These are phyloP conservation scores for Dynastes tityus DNA, from an alignment of 2,888 invertebrate species.

Conservation along the genomic window DNA sequence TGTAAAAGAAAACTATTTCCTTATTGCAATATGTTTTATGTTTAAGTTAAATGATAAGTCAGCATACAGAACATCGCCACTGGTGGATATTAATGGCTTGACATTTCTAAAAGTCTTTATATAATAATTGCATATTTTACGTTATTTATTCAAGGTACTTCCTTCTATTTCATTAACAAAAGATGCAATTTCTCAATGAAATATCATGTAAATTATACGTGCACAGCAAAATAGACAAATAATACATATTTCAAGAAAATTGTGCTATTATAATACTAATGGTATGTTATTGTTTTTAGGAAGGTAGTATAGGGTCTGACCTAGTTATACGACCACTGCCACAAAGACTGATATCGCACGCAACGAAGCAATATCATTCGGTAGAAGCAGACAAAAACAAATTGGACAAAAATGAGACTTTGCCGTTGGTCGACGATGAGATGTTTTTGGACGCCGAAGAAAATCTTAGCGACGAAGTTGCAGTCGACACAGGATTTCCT, in stretches of 20 bases:
- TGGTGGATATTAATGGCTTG: background rate
- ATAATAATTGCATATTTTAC: background rate
- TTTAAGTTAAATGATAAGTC: no score
- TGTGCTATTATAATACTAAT: background rate
- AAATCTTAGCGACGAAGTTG: slow-evolving; percentile 77
- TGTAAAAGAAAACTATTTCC: no score
- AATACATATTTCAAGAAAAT: no score
- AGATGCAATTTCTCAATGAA: background rate
- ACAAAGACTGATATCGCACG: slow-evolving; percentile 72
- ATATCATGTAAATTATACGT: background rate
- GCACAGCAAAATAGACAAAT: no score
- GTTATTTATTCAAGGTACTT: background rate
- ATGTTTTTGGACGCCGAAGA: slow-evolving; percentile 81
- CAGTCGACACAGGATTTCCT: slow-evolving; percentile 78
- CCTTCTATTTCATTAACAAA: background rate
- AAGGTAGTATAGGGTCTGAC: slow-evolving; percentile 93
- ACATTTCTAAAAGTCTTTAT: background rate
- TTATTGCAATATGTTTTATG: no score
- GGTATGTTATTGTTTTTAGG: slow-evolving; percentile 73
- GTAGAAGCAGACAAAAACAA: slow-evolving; percentile 28
- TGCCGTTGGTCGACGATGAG: slow-evolving; percentile 75
- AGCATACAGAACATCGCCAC: no score
- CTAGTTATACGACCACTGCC: slow-evolving; percentile 91
- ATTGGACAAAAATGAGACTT: slow-evolving; percentile 57
- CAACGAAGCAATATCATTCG: background rate